Base-by-base conservation (phyloP, 2,888 invertebrate genomes). In the Cataglyphis cursor region DNA sequence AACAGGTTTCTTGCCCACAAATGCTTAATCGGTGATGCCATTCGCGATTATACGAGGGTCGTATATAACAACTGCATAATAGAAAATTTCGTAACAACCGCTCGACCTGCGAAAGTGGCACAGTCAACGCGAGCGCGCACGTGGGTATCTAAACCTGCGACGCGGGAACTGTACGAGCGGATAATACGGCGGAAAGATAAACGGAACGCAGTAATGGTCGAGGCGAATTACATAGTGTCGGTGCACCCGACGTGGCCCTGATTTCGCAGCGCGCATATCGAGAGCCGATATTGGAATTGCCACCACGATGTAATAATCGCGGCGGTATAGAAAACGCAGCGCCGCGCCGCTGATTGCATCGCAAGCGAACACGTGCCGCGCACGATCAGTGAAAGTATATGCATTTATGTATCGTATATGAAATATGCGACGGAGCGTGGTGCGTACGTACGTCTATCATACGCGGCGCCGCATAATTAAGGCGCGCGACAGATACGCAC, bases 301-400 rank as follows among this genome's bases (percentile, higher is more conserved):
- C 57, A 18, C 24, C 59, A 59, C 57, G 62, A 31, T 24, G 57
- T 62, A 61, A 74, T 82, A 89, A 86, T 86, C 75, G 88, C 75
- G 38, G 5, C 65, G 61, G 65, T 35, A 10, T 38, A 57, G 54
- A 72, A 72, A 70, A 57, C 38, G 61, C 44, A 54, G 41, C 51
- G 70, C 28, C 24, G 35, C 38, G 21, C 62, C 35, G 35, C 6
- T 35, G 59, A 54, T 51, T 74, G 81, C 78, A 64, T 80, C 80
- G 51, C 51, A 72, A 73, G 51, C 44, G 64, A 70, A 74, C 90
- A 90, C 89, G 90, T 88, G 90, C 86, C 84, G 21, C 78, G 74
- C 48, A 51, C 54, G 68, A 85, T 68, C 80, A 82, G 90, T 85
- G 91, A 90, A 90, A 90, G 90, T 89, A 85, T 89, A 85, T 72